Evolutionary conservation across 2,113 vertebrate species (phyloP).

Genomic region (Myotis yumanensis): DNA sequence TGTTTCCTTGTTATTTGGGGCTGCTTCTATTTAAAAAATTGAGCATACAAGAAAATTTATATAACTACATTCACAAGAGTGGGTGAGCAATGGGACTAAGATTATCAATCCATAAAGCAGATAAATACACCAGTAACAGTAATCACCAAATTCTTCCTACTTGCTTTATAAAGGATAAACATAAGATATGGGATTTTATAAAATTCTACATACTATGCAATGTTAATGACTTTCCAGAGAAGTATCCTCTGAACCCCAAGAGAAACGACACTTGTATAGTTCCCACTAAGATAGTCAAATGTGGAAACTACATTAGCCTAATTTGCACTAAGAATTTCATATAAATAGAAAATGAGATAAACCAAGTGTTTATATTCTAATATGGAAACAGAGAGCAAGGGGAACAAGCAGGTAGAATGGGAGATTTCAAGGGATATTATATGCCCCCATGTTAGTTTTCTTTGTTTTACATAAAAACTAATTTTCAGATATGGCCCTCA

Average conservation of each 20-base stretch:
- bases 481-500: slow-evolving; percentile 18
- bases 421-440: background rate
- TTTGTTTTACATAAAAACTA: background rate
- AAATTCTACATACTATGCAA: background rate
- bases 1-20: background rate
- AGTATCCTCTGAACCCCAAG: background rate
- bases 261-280: background rate
- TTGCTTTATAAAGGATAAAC: slow-evolving; percentile 2
- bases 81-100: background rate
- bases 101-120: background rate
- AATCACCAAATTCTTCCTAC: slow-evolving; percentile 19
- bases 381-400: background rate
- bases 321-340: slow-evolving; percentile 43
- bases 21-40: background rate
- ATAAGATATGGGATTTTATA: background rate
- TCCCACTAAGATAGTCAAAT: background rate
- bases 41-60: background rate
- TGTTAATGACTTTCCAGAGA: slow-evolving; percentile 20
- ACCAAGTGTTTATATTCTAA: background rate
- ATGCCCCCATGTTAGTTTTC: background rate
- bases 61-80: background rate
- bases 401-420: background rate
- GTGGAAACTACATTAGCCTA: background rate
- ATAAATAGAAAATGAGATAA: slow-evolving; percentile 48
- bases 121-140: background rate